Conservation (phyloP, 2,888 invertebrate species). For the Idaea aversata region DNA sequence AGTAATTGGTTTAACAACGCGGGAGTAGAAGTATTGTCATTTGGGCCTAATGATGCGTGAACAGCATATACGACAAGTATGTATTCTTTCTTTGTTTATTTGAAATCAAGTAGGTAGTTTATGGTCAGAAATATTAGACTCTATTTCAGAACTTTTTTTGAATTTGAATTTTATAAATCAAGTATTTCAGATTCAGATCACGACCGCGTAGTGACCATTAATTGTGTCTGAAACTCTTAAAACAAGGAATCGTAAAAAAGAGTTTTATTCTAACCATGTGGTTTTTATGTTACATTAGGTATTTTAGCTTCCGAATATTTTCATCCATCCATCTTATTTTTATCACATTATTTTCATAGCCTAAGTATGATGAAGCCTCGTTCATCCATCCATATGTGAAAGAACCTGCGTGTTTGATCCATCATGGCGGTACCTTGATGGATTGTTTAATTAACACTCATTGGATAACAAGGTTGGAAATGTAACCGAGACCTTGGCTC, state of each 20-base stretch:
- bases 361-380: neutral
- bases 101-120: neutral
- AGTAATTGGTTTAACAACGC: too few relatives aligned
- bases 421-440: constrained; percentile 1
- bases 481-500: neutral
- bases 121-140: too few relatives aligned
- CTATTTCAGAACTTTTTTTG: too few relatives aligned
- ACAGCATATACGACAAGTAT: too few relatives aligned
- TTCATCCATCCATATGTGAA: neutral
- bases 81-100: neutral
- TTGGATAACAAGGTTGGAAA: neutral
- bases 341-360: neutral
- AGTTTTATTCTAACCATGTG: neutral
- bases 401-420: neutral
- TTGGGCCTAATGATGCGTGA: too few relatives aligned
- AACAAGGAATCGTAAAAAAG: neutral
- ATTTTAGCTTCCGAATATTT: neutral
- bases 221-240: neutral
- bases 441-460: constrained; percentile 2
- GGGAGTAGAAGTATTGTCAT: too few relatives aligned
- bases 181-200: neutral
- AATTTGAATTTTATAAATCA: neutral
- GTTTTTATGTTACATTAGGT: neutral
- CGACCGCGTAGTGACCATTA: neutral
- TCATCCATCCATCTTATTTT: neutral